Conservation (phyloP, 2,888 invertebrate species). For the Macrostomum cliftonense region DNA sequence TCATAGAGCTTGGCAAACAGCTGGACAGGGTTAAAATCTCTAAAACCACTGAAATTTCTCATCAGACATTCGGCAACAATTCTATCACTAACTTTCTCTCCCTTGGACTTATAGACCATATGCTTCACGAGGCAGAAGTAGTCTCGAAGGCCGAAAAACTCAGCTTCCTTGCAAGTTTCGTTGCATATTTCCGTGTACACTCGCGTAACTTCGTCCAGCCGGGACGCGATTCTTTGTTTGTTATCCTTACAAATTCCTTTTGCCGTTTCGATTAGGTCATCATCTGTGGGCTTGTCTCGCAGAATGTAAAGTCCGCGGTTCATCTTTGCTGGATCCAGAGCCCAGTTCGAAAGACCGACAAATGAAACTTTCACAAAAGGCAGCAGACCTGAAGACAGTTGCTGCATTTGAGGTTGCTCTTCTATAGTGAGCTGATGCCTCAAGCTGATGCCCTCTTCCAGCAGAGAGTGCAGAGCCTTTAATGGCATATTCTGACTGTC, state of each 20-base stretch:
- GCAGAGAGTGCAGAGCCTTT: conserved; percentile 29
- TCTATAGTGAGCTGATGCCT: too few relatives aligned
- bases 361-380: conserved; percentile 22
- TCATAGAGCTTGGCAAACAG: not conserved
- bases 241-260: conserved; percentile 21
- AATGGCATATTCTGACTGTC: conserved; percentile 30
- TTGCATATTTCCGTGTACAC: conserved; percentile 16
- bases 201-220: conserved; percentile 9
- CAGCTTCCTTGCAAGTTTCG: too few relatives aligned
- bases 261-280: conserved; percentile 16
- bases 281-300: conserved; percentile 18
- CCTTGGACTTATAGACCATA: conserved; percentile 15
- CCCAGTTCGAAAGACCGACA: conserved; percentile 34
- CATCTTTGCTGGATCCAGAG: conserved; percentile 34
- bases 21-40: conserved; percentile 18
- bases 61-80: too few relatives aligned
- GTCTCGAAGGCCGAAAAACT: conserved; percentile 24
- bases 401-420: too few relatives aligned
- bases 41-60: conserved; percentile 25
- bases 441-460: conserved; percentile 25
- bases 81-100: not conserved
- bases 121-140: conserved; percentile 24
- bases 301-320: conserved; percentile 30
- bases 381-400: too few relatives aligned
- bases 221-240: too few relatives aligned